These are phyloP conservation scores for Leucophenga maculata DNA, from an alignment of 2,888 invertebrate genomes.

Conservation along the genomic window DNA sequence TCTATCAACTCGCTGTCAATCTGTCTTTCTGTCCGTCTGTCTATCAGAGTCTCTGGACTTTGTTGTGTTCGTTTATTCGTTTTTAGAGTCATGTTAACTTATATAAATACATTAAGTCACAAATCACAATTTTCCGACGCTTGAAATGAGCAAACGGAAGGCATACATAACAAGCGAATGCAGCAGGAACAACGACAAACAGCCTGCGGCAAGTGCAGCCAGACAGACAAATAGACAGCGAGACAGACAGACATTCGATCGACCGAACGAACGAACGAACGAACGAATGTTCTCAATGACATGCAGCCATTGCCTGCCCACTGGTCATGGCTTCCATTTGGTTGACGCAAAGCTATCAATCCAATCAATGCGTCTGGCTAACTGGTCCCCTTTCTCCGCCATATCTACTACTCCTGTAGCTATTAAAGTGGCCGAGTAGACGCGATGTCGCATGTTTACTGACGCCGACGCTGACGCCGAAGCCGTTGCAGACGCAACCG, in stretches of 20 bases:
- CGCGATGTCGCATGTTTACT: slow-evolving; percentile 62
- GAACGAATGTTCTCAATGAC: slow-evolving; percentile 4
- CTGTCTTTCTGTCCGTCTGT: slow-evolving; percentile 5
- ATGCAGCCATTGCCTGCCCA: slow-evolving; percentile 31
- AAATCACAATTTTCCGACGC: slow-evolving; percentile 67
- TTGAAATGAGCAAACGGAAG: slow-evolving; percentile 63
- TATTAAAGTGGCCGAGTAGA: slow-evolving; percentile 49
- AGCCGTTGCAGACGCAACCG: neutral
- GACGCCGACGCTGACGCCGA: slow-evolving; percentile 39
- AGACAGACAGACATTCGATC: slow-evolving; percentile 22
- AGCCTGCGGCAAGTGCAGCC: slow-evolving; percentile 25
- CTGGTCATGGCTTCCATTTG: slow-evolving; percentile 25
- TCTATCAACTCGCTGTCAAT: slow-evolving; percentile 10
- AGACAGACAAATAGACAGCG: slow-evolving; percentile 31
- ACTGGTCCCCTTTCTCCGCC: slow-evolving; percentile 39
- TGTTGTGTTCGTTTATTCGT: slow-evolving; percentile 16
- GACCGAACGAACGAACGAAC: neutral
- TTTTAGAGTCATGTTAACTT: slow-evolving; percentile 50
- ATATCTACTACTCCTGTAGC: neutral
- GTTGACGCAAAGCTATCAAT: slow-evolving; percentile 50
- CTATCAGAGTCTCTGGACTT: slow-evolving; percentile 22
- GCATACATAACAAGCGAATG: slow-evolving; percentile 55
- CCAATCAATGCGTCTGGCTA: slow-evolving; percentile 53
- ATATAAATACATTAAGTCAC: slow-evolving; percentile 68
- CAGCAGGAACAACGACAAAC: slow-evolving; percentile 31